phyloP scores from a whole-genome alignment of 1,140 invertebrate species.

The Globodera rostochiensis region DNA sequence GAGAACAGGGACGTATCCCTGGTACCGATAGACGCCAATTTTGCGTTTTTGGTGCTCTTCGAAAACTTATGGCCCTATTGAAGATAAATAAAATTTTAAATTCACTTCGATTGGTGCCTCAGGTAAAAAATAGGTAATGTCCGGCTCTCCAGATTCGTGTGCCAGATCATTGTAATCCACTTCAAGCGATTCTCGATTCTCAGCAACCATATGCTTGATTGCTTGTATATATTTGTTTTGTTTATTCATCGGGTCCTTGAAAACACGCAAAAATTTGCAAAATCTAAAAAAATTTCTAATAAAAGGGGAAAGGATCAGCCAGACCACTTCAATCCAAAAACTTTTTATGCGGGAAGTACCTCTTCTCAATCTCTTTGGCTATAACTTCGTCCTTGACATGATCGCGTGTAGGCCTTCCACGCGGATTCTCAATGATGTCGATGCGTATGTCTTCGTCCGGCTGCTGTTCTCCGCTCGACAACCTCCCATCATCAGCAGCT shows the following conservation, averaged over 20 bases:
- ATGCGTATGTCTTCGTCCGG: constrained; percentile 69
- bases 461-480: constrained; percentile 70
- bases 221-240: constrained; percentile 53
- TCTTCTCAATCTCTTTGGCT: constrained; percentile 89
- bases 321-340: background rate
- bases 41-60: background rate
- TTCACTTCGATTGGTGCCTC: constrained; percentile 87
- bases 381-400: constrained; percentile 96
- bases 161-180: constrained; percentile 90
- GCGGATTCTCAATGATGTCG: constrained; percentile 90
- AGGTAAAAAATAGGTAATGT: constrained; percentile 91
- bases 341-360: constrained; percentile 89
- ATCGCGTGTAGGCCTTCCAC: constrained; percentile 80
- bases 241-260: constrained; percentile 47
- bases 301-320: constrained; percentile 14
- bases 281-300: constrained; percentile 44
- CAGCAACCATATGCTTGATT: constrained; percentile 66
- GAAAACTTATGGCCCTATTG: background rate
- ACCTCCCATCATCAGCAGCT: constrained; percentile 72
- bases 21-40: background rate
- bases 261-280: constrained; percentile 56
- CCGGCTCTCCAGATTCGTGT: constrained; percentile 78
- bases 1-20: too few species aligned
- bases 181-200: constrained; percentile 80
- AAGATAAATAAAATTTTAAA: background rate